These are phyloP conservation scores for Prenolepis imparis DNA, from an alignment of 2,888 invertebrate species.

Conservation along the genomic window DNA sequence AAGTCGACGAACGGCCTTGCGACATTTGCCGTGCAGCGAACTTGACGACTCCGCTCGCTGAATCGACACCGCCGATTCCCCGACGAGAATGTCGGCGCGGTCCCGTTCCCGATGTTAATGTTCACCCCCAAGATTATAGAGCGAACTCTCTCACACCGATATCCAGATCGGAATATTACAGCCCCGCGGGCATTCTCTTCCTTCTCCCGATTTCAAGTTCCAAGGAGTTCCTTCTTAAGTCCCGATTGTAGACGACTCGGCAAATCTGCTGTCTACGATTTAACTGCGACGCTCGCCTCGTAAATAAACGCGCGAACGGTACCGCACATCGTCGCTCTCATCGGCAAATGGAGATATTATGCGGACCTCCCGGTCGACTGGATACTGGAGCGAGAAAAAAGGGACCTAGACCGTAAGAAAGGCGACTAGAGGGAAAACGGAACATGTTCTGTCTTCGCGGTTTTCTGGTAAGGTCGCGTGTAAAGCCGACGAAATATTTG, in stretches of 20 bases:
- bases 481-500: slow-evolving; percentile 59
- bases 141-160: slow-evolving; percentile 37
- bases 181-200: slow-evolving; percentile 22
- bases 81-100: slow-evolving; percentile 22
- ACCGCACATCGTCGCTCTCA: slow-evolving; percentile 49
- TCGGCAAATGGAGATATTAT: slow-evolving; percentile 65
- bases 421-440: background rate
- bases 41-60: slow-evolving; percentile 36
- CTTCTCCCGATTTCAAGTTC: slow-evolving; percentile 4
- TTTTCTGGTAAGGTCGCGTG: slow-evolving; percentile 45
- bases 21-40: slow-evolving; percentile 69
- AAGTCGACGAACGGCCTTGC: slow-evolving; percentile 82
- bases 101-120: slow-evolving; percentile 33
- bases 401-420: background rate
- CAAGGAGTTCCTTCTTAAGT: background rate
- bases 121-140: slow-evolving; percentile 14
- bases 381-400: slow-evolving; percentile 42
- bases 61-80: slow-evolving; percentile 41
- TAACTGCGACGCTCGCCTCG: slow-evolving; percentile 56
- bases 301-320: slow-evolving; percentile 53
- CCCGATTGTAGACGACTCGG: slow-evolving; percentile 13
- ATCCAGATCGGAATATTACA: slow-evolving; percentile 37
- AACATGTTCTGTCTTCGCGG: slow-evolving; percentile 20
- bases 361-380: slow-evolving; percentile 55
- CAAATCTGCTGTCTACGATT: slow-evolving; percentile 50